Base-by-base conservation (phyloP, 1,140 invertebrate genomes). In the Condylostylus longicornis region DNA sequence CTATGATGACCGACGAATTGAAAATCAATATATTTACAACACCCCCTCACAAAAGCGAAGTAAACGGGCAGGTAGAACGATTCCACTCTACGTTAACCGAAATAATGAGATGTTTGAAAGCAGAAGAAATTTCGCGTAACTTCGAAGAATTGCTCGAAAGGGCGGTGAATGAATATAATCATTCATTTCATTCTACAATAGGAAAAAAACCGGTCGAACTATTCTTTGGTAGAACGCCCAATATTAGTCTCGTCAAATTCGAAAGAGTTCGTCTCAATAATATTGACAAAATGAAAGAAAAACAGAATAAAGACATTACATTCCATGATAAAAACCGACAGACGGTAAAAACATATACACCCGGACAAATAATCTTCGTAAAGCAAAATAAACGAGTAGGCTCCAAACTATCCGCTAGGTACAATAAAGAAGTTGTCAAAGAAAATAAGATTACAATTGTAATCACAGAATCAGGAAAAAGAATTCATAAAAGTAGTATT, bases 81-180 rank as follows among this genome's bases (percentile, higher is more conserved):
- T 42, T 37, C 22, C 40, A 42, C 33, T 42, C 35, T 6, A 42
- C 35, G 10, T 21, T 39, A 8, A 25, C 31, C 12, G 38, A 39
- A 28, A 39, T 39, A 8, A 32, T 38, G 30, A 8, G 37, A 13
- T 38, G 37, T 23, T 19, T 38, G 4, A 38, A 38, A 33, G n/a
- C 14, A 12, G 23, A 38, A 3, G 13, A 19, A 3, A 20, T 8
- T 4, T 8, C 4, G 4, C 5, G 18, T 14, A 22, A 4, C 13
- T 38, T 32, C 27, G 12, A 14, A 3, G 35, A 41, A 29, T 13
- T 41, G 6, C 21, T 37, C 9, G 34, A 36, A 10, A 23, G 21
- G 13, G 25, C 40, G 4, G 17, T 37, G 20, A 21, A 22, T 21
- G 34, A 36, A 28, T 37, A 41, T n/a, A 41, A 41, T 15, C 23